These are phyloP conservation scores for Cyanoliseus patagonus DNA, from an alignment of 2,113 vertebrate species.

Conservation along the genomic window DNA sequence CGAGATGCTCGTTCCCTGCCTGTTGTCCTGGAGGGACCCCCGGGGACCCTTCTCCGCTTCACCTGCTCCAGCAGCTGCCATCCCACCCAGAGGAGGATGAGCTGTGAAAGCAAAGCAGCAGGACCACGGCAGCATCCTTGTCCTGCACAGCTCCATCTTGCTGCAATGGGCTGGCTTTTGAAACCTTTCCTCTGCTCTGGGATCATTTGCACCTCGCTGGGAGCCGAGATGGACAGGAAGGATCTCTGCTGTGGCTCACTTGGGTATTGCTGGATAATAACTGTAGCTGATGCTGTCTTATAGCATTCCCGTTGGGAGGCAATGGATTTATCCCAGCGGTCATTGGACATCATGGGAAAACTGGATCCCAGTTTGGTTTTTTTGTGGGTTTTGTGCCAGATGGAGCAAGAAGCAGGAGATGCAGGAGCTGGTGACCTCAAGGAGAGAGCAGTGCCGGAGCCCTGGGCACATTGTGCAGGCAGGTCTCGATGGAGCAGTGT, in stretches of 20 bases:
- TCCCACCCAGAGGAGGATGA: rapidly evolving
- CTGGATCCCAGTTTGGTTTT: background rate
- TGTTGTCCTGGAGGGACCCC: background rate
- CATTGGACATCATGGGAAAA: background rate
- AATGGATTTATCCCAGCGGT: background rate
- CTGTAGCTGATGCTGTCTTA: background rate
- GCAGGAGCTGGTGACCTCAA: background rate
- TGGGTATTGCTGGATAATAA: background rate
- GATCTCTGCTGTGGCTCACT: background rate
- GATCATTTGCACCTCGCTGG: background rate
- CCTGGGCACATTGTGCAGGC: background rate
- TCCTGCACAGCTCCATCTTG: rapidly evolving
- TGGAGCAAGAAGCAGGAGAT: background rate
- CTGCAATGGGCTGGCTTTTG: rapidly evolving
- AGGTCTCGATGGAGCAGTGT: background rate
- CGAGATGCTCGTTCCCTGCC: background rate
- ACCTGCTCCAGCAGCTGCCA: background rate
- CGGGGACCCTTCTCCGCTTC: background rate
- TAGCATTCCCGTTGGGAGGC: background rate
- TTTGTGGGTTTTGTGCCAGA: background rate
- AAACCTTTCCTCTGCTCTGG: background rate
- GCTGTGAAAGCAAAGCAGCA: background rate
- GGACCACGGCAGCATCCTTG: background rate
- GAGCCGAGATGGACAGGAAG: background rate
- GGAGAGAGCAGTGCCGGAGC: background rate